Evolutionary conservation across 2,797 vertebrate genomes (phyloP).

Genomic region (Sebastes iracundus): DNA sequence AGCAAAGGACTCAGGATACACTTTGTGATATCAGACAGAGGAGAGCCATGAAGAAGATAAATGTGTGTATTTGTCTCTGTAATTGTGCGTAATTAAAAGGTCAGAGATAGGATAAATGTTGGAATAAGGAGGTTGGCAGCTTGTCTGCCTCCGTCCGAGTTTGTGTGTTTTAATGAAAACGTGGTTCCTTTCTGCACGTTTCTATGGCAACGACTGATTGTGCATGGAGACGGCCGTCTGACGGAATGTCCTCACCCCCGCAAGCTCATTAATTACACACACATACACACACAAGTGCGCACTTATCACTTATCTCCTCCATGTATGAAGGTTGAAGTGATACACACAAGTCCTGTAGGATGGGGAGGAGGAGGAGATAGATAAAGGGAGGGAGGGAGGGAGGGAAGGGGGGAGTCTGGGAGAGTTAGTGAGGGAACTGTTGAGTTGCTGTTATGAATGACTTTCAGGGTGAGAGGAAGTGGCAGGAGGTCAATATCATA

Average conservation of each 20-base stretch:
- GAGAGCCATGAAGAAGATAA: conserved; percentile 33
- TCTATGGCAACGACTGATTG: conserved; percentile 64
- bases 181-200: conserved; percentile 53
- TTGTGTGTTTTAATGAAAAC: conserved; percentile 42
- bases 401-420: conserved; percentile 17
- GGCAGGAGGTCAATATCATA: conserved; percentile 42
- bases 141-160: conserved; percentile 20
- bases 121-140: conserved; percentile 35
- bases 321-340: conserved; percentile 56
- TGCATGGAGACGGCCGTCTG: conserved; percentile 72
- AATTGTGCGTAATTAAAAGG: conserved; percentile 64
- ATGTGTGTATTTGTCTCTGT: conserved; percentile 49
- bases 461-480: conserved; percentile 65
- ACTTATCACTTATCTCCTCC: conserved; percentile 70
- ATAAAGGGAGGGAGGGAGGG: conserved; percentile 24
- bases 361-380: conserved; percentile 55
- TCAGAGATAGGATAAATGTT: conserved; percentile 58
- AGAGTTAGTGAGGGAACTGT: conserved; percentile 55
- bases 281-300: conserved; percentile 24
- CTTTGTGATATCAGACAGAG: conserved; percentile 38
- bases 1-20: conserved; percentile 30
- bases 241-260: conserved; percentile 70
- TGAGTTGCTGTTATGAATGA: conserved; percentile 74
- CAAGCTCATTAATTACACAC: conserved; percentile 69
- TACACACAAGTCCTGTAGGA: conserved; percentile 45